Conservation (phyloP, 2,888 invertebrate species). For the Acrocyrtus sp. region DNA sequence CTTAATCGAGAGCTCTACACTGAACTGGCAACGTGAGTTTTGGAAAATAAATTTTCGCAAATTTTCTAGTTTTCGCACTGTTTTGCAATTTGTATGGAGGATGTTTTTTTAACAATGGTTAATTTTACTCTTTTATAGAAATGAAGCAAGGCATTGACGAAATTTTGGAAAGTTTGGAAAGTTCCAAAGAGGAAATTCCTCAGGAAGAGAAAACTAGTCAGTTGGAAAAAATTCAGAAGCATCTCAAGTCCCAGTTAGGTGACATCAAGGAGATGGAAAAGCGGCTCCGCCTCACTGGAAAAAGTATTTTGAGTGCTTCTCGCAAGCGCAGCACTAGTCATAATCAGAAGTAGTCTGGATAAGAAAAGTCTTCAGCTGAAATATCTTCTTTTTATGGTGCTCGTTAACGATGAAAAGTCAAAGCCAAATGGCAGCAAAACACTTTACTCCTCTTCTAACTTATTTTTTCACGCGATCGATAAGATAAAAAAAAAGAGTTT, state of each 20-base stretch:
- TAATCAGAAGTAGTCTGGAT: too few relatives aligned
- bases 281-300: conserved; percentile 18
- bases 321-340: too few relatives aligned
- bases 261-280: conserved; percentile 39
- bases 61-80: too few relatives aligned
- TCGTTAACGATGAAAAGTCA: background rate
- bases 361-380: too few relatives aligned
- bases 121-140: conserved; percentile 10
- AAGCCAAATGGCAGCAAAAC: background rate
- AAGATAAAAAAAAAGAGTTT: too few relatives aligned
- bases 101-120: background rate
- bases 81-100: too few relatives aligned
- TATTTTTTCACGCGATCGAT: too few relatives aligned
- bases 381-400: too few relatives aligned
- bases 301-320: conserved; percentile 16
- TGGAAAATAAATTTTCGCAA: too few relatives aligned
- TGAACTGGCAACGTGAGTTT: conserved; percentile 33
- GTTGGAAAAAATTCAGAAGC: conserved; percentile 23
- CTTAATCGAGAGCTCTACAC: conserved; percentile 25
- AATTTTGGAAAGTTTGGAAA: conserved; percentile 28
- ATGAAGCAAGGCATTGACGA: conserved; percentile 33
- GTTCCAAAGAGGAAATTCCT: conserved; percentile 30
- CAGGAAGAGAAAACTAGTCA: conserved; percentile 18
- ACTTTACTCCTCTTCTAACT: too few relatives aligned
- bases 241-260: conserved; percentile 27